Evolutionary conservation across 2,888 invertebrate species (phyloP).

Genomic region (Odontothrips loti): DNA sequence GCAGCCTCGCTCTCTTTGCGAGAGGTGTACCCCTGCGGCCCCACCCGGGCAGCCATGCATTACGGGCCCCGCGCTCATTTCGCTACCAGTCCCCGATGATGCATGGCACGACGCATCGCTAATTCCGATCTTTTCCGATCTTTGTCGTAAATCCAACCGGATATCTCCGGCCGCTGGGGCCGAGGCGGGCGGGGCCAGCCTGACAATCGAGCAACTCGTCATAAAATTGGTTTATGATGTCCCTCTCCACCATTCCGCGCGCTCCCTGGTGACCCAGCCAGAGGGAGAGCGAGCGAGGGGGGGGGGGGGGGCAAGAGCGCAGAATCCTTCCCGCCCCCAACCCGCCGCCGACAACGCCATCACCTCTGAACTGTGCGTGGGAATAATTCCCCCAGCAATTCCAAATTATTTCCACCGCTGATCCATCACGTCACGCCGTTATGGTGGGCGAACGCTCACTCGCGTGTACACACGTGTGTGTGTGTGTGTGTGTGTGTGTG

Average conservation of each 20-base stretch:
- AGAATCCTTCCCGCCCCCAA: too few relatives aligned
- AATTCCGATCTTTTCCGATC: constrained; percentile 25
- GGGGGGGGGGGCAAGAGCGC: too few relatives aligned
- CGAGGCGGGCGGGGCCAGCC: neutral
- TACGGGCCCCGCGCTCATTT: neutral
- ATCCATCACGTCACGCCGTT: too few relatives aligned
- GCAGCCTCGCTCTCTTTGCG: too few relatives aligned
- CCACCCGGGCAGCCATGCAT: neutral
- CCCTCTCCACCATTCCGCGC: neutral
- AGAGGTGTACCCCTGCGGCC: neutral
- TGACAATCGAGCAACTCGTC: constrained; percentile 22
- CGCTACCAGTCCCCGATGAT: neutral
- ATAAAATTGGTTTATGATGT: constrained; percentile 15
- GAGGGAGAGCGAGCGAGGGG: too few relatives aligned
- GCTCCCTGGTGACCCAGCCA: neutral
- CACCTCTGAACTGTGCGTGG: too few relatives aligned
- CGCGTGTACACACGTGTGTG: too few relatives aligned
- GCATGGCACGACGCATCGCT: constrained; percentile 21
- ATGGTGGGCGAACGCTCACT: too few relatives aligned
- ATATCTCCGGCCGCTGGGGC: neutral
- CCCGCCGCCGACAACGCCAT: too few relatives aligned
- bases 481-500: too few relatives aligned
- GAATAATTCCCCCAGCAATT: too few relatives aligned
- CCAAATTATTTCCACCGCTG: too few relatives aligned
- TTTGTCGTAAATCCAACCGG: constrained; percentile 14